A percentile compares a stretch with the other conserved stretches of the same genome.
These are phyloP conservation scores for Lampris incognitus DNA, from an alignment of 2,113 vertebrate species.

Conservation along the genomic window DNA sequence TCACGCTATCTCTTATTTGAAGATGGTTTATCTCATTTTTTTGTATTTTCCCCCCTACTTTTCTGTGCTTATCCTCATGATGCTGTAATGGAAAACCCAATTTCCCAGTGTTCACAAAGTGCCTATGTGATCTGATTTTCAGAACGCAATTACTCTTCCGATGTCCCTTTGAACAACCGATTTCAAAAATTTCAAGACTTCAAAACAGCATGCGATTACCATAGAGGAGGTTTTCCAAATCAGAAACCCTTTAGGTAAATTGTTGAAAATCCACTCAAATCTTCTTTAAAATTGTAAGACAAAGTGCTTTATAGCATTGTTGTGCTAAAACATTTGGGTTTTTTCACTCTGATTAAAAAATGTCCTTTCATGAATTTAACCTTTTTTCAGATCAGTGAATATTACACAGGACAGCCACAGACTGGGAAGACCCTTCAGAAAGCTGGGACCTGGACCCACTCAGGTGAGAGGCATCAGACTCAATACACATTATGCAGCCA, in stretches of 20 bases:
- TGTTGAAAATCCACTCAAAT: background rate
- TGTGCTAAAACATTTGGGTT: too few relatives aligned
- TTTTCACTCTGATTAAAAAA: too few relatives aligned
- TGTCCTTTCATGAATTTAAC: background rate
- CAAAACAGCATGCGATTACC: conserved; percentile 52
- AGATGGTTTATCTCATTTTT: too few relatives aligned
- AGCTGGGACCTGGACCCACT: conserved; percentile 48
- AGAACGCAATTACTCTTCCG: conserved; percentile 58
- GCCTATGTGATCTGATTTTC: background rate
- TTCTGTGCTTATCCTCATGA: too few relatives aligned
- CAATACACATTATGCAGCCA: too few relatives aligned
- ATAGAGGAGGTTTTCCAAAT: conserved; percentile 60
- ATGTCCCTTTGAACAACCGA: conserved; percentile 50
- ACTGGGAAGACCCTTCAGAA: conserved; percentile 63
- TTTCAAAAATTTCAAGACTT: conserved; percentile 58
- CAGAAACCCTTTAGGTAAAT: conserved; percentile 56
- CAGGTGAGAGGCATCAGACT: conserved; percentile 48
- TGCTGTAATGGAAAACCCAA: too few relatives aligned
- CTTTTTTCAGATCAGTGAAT: conserved; percentile 60
- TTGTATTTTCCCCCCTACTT: too few relatives aligned
- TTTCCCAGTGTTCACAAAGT: too few relatives aligned
- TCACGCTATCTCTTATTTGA: too few relatives aligned
- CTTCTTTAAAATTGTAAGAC: background rate
- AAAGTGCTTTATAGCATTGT: too few relatives aligned
- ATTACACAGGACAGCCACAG: conserved; percentile 58